Base-by-base conservation (phyloP, 2,888 invertebrate species). In the Bhutanitis thaidina region DNA sequence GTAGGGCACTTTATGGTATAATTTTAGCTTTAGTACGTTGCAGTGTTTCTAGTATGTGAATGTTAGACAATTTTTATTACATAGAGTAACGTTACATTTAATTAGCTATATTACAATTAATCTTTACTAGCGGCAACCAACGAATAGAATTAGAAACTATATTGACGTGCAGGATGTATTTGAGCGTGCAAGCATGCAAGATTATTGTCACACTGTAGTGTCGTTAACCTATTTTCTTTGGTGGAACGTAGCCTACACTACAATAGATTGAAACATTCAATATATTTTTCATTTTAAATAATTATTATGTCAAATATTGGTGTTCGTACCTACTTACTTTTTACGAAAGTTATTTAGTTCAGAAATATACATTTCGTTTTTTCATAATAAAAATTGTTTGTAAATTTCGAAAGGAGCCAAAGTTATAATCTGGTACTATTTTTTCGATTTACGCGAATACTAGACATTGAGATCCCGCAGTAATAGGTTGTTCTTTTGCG, bases 111-210 rank as follows among this genome's bases (percentile, higher is more conserved):
- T 13, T 13, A 13, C 13, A 7, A 35, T 13, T 8, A 7, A 40
- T 34, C 7, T 8, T n/a, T 32, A 4, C 10, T 30, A 43, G 43
- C 37, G 43, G 12, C 49, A 38, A 39, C 43, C 39, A 44, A 27
- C 10, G 25, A 13, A 44, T 20, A 20, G 5, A 2, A 20, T 20
- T 3, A 20, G 20, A 20, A 20, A 20, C 20, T 20, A 20, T 20
- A 5, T 5, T 20, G 20, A 20, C 20, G 20, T 27, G 38, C 44
- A 50, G 49, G 49, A 50, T 44, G 49, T 39, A 44, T 25, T 34
- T 27, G 15, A 39, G 38, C 49, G 49, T 50, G 49, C 43, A 34
- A 44, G 39, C 38, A 50, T 50, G 44, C 44, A 43, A 34, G 39
- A 35, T 25, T 50, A 37, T 36, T 39, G 44, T 44, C n/a, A 50